These are phyloP conservation scores for Gymnocephalus cernua DNA, from an alignment of 2,113 vertebrate genomes.

Conservation along the genomic window DNA sequence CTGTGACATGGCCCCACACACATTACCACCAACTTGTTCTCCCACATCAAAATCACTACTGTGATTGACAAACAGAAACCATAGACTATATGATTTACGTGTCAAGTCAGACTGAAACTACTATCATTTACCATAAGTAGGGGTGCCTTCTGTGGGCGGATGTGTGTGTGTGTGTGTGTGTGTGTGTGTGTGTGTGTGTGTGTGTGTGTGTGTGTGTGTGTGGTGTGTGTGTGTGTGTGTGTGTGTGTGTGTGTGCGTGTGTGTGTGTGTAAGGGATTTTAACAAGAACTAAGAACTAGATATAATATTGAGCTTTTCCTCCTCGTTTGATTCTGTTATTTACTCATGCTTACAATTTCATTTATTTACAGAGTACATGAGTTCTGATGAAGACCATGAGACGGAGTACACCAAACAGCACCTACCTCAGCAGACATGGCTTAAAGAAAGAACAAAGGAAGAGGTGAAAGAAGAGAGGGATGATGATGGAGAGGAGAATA, in stretches of 20 bases:
- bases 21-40: constrained; percentile 29
- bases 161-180: constrained; percentile 24
- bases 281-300: background rate
- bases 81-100: constrained; percentile 11
- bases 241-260: background rate
- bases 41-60: constrained; percentile 65
- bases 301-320: background rate
- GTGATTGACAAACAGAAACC: constrained; percentile 76
- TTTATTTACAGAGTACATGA: constrained; percentile 59
- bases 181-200: too few species aligned
- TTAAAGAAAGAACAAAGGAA: constrained; percentile 41
- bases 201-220: background rate
- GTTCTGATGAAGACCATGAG: constrained; percentile 42
- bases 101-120: constrained; percentile 76
- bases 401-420: constrained; percentile 60
- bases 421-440: constrained; percentile 67
- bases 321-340: background rate
- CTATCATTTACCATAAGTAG: constrained; percentile 82
- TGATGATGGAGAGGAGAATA: constrained; percentile 72
- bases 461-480: constrained; percentile 66
- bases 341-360: background rate
- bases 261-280: too few species aligned
- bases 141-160: constrained; percentile 48
- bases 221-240: constrained; percentile 13
- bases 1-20: constrained; percentile 56